Evolutionary conservation across 2,888 invertebrate genomes (phyloP), one percentile per base, ranked within the genome.

Genomic region (Pollenia griseotomentosa): DNA sequence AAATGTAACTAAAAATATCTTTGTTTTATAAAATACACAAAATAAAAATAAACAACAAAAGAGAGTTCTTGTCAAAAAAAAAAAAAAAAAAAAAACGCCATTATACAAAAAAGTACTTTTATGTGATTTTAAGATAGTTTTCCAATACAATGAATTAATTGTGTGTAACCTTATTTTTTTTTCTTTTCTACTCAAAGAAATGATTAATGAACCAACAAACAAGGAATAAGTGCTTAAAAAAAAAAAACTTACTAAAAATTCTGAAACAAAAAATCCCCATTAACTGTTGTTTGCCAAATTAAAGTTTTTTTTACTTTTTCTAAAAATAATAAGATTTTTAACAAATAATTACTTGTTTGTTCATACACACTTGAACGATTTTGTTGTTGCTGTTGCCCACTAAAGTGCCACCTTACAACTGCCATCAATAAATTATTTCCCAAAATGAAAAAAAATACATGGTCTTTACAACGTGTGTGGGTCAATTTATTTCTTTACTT

Each of bases 381-480:
- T 55, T 46, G 16, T 16, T 77, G 16, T 33, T 19, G 14, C 14
- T 42, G 42, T 44, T 5, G 63, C 42, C 63, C n/a, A 42, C 33
- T 16, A 23, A 66, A 66, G 19, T 59, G 51, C 23, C 40, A 51
- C 59, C 40, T 65, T 59, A 59, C 68, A 59, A 61, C 40, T 51
- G 79, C 61, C 14, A 44, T 6, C 61, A 59, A 79, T 46, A 42
- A 59, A 68, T 16, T 6, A 33, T 33, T 33, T 33, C 5, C 33
- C 4, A 33, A 68, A 33, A 10, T 19, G 61, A 16, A 55, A 16
- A 68, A 68, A 51, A 46, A 48, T 16, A 53, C 11, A 44, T 44
- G 44, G 55, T 8, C 48, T 40, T 12, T 63, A 33, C 83, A 73
- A 51, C 73, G 65, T 78, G 78, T 84, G 83, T 84, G 83, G 78